These are phyloP conservation scores for Creontiades dilutus DNA, from an alignment of 2,888 invertebrate species.

Conservation along the genomic window DNA sequence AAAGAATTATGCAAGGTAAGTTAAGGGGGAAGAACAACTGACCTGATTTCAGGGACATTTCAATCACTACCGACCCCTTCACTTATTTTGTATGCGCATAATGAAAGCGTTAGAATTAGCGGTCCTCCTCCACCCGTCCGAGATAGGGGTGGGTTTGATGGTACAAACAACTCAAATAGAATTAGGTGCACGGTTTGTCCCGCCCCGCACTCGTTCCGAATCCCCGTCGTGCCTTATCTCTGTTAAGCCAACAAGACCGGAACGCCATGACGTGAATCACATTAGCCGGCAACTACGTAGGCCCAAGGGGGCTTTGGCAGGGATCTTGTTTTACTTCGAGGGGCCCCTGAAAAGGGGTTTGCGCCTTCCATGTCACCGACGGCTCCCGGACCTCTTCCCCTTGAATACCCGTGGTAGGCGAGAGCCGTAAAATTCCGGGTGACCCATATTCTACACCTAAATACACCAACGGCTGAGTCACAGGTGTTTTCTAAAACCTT, in stretches of 20 bases:
- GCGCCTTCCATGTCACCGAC: not conserved
- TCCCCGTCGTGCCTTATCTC: slow-evolving; percentile 55
- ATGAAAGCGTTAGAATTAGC: slow-evolving; percentile 33
- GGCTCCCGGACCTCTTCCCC: not conserved
- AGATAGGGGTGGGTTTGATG: slow-evolving; percentile 1
- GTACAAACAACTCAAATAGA: slow-evolving; percentile 56
- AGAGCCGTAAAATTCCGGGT: not conserved
- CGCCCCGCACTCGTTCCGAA: slow-evolving; percentile 20
- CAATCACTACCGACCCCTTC: no score
- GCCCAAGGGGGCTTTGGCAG: slow-evolving; percentile 36
- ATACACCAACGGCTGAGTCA: not conserved
- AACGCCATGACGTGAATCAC: slow-evolving; percentile 53
- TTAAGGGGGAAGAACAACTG: no score
- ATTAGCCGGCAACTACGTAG: slow-evolving; percentile 39
- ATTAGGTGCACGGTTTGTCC: slow-evolving; percentile 49
- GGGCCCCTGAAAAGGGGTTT: slow-evolving; percentile 7
- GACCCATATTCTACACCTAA: slow-evolving; percentile 3
- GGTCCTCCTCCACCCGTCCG: not conserved
- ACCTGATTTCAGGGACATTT: no score
- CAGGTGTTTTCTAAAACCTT: not conserved
- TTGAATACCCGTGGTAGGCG: not conserved
- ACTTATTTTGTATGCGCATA: slow-evolving; percentile 37
- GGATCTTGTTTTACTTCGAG: slow-evolving; percentile 37
- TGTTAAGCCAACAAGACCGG: slow-evolving; percentile 28
- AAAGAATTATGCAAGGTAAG: no score